phyloP scores from a whole-genome alignment of 2,888 invertebrate species.

The Stictocephala bisonia region DNA sequence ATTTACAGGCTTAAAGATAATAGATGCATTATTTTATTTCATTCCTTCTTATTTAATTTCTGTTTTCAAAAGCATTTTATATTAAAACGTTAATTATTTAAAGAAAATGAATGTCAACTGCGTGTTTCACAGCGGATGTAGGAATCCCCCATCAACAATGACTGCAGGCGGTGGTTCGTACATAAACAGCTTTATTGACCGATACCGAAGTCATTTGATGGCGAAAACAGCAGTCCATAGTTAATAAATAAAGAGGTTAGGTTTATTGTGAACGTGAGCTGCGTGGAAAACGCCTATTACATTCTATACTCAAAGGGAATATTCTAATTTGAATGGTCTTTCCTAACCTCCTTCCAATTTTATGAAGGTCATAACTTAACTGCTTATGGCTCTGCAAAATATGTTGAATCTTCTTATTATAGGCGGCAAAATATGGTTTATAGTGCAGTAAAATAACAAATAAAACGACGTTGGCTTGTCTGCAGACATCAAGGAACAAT shows the following conservation, averaged over 20 bases:
- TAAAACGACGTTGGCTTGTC: background rate
- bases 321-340: constrained; percentile 33
- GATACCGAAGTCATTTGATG: too few relatives aligned
- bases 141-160: too few relatives aligned
- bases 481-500: too few relatives aligned
- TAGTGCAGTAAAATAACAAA: constrained; percentile 3
- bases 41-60: too few relatives aligned
- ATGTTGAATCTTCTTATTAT: constrained; percentile 39
- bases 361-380: constrained; percentile 24
- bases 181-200: constrained; percentile 30
- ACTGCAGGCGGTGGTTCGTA: too few relatives aligned
- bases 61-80: too few relatives aligned
- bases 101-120: too few relatives aligned
- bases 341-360: constrained; percentile 35
- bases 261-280: constrained; percentile 21
- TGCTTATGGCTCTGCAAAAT: constrained; percentile 2
- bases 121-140: too few relatives aligned
- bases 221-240: too few relatives aligned
- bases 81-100: too few relatives aligned
- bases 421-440: constrained; percentile 36
- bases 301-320: background rate
- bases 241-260: constrained; percentile 38
- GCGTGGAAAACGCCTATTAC: constrained; percentile 14
- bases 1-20: too few relatives aligned
- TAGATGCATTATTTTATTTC: too few relatives aligned